Evolutionary conservation across 2,888 invertebrate species (phyloP), one percentile per base, ranked within the genome.

Genomic region (Eupithecia insigniata): DNA sequence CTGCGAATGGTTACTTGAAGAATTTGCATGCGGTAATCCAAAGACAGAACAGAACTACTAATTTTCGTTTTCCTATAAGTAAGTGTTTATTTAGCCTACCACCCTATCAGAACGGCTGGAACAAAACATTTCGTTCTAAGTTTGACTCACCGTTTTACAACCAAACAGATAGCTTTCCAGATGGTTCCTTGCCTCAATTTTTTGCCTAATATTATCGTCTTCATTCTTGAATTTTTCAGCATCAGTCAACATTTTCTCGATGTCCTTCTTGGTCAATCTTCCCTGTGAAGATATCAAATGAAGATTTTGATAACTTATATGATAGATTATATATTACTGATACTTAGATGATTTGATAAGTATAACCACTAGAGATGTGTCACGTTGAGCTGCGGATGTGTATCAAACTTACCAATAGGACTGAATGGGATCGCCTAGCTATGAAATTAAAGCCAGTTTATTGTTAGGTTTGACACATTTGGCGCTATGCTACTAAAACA

Each of bases 201-300:
- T 95, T 76, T 96, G 96, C 71, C 95, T 95, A 69, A 96, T 95
- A 67, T 95, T 95, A 6, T 97, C 96, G 81, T 98, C 98, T 84
- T 97, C 97, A 18, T 94, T 95, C 75, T 96, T 96, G 86, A 96
- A 98, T 80, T 96, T 96, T 81, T 98, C 97, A 0, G 98, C 97
- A 73, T 98, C 97, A 14, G 95, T 88, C 30, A 98, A 92, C 98
- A 98, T 98, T 78, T 96, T 95, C 81, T 98, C 98, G 70, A 98
- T 98, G 70, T 98, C 98, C n/a, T 96, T 96, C 86, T 98, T 97
- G 73, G 96, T 97, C 14, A 98, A 94, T 6, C 98, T 95, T 0
- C 98, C 98, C 84, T 73, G n/a, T 64, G 4, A 51, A 60, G 36
- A n/a, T 30, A 67, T 55, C 10, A 51, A 22, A 22, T 51, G 10